Evolutionary conservation across 2,888 invertebrate species (phyloP).

Genomic region (Gandaritis pyraliata): DNA sequence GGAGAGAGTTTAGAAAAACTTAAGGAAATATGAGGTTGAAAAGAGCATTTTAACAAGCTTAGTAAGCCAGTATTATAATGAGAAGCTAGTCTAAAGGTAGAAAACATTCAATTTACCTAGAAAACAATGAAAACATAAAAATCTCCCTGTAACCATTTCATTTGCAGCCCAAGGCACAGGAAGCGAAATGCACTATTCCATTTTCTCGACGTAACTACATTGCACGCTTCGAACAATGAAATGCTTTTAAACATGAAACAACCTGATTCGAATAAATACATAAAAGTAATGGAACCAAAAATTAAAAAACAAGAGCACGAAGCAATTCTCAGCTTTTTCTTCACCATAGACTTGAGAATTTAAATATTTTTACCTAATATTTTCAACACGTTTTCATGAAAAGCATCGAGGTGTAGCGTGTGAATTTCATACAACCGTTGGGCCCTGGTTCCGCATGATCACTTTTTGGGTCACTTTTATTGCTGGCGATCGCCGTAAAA

Average conservation of each 20-base stretch:
- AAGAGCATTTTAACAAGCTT: slow-evolving; percentile 8
- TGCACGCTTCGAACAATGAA: slow-evolving; percentile 79
- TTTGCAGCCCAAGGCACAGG: slow-evolving; percentile 76
- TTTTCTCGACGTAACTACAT: slow-evolving; percentile 76
- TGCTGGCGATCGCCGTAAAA: slow-evolving; percentile 33
- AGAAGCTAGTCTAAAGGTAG: slow-evolving; percentile 23
- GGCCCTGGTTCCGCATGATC: slow-evolving; percentile 25
- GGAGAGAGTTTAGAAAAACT: slow-evolving; percentile 7
- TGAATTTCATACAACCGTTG: slow-evolving; percentile 31
- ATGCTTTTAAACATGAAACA: slow-evolving; percentile 80
- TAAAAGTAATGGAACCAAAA: slow-evolving; percentile 58
- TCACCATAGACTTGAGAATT: background rate
- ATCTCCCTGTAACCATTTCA: slow-evolving; percentile 70
- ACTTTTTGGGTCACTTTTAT: slow-evolving; percentile 34
- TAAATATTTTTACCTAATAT: background rate
- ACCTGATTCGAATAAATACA: slow-evolving; percentile 65
- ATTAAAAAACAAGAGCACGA: slow-evolving; percentile 40
- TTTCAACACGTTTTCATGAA: slow-evolving; percentile 27
- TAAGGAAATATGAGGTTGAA: slow-evolving; percentile 18
- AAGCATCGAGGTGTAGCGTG: slow-evolving; percentile 20
- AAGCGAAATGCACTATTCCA: slow-evolving; percentile 76
- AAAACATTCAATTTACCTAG: slow-evolving; percentile 44
- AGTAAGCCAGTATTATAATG: slow-evolving; percentile 24
- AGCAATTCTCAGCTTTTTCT: background rate
- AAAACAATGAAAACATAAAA: slow-evolving; percentile 63